A percentile compares a stretch with the other conserved stretches of the same genome.
Evolutionary conservation across 2,797 vertebrate species (phyloP).

Genomic region (Karalla daura): DNA sequence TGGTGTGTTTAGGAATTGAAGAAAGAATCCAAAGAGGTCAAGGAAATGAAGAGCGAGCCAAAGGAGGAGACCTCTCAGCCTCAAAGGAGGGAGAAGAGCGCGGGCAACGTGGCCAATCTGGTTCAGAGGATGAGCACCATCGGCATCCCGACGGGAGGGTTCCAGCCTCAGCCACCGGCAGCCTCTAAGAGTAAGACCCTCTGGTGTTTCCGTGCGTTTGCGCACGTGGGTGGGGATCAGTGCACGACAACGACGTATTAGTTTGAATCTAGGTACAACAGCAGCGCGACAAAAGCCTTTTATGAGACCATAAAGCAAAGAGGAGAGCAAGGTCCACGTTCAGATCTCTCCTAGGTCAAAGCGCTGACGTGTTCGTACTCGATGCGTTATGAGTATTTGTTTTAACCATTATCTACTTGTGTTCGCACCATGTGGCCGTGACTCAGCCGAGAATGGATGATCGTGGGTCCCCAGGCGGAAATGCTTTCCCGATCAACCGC

Average conservation of each 20-base stretch:
- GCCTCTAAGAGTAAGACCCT: constrained; percentile 67
- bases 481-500: too few relatives aligned
- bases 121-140: constrained; percentile 96
- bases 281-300: not conserved
- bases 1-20: constrained; percentile 87
- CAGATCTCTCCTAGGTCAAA: not conserved
- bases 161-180: constrained; percentile 86
- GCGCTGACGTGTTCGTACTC: too few relatives aligned
- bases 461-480: too few relatives aligned
- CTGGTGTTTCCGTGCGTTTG: too few relatives aligned
- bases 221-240: too few relatives aligned
- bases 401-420: not conserved
- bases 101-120: constrained; percentile 93
- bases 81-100: constrained; percentile 85
- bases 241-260: too few relatives aligned
- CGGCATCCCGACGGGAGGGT: constrained; percentile 91
- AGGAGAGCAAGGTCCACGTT: not conserved
- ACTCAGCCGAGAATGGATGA: not conserved
- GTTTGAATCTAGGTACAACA: not conserved
- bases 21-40: constrained; percentile 83
- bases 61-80: constrained; percentile 84
- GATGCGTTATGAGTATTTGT: too few relatives aligned
- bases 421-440: not conserved
- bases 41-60: constrained; percentile 81
- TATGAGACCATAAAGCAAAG: not conserved